These are phyloP conservation scores for Botia kubotai DNA, from an alignment of 2,797 vertebrate species.

Conservation along the genomic window DNA sequence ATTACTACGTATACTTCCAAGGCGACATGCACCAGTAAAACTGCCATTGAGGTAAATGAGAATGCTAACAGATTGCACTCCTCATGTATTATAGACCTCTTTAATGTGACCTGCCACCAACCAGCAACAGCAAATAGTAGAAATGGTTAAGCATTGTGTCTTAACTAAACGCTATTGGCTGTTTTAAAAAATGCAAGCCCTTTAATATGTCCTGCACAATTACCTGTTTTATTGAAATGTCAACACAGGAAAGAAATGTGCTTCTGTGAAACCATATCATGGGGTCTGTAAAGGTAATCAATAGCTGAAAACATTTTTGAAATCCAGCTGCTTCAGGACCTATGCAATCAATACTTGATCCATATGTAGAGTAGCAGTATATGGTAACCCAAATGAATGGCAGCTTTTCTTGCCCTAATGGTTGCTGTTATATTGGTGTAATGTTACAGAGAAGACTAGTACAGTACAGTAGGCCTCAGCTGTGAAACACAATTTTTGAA, in stretches of 20 bases:
- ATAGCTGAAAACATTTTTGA: not conserved
- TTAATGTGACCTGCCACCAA: not conserved
- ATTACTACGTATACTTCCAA: not conserved
- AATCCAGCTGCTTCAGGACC: not conserved
- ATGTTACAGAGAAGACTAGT: not conserved
- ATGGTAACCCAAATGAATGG: not conserved
- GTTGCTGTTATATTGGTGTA: not conserved
- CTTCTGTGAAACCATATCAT: conserved; percentile 13
- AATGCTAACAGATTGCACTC: not conserved
- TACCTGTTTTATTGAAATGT: not conserved
- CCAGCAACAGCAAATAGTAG: not conserved
- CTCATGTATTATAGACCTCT: not conserved
- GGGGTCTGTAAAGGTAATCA: conserved; percentile 2
- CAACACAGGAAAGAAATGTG: not conserved
- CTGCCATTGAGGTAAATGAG: not conserved
- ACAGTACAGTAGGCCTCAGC: not conserved
- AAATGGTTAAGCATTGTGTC: not conserved
- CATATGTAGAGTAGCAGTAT: not conserved
- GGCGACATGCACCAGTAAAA: not conserved
- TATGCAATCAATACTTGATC: not conserved
- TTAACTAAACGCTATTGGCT: not conserved
- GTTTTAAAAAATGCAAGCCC: not conserved
- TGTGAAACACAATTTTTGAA: not conserved
- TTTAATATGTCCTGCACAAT: not conserved
- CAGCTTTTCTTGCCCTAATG: not conserved